phyloP scores from a whole-genome alignment of 1,140 invertebrate species.

The Rhynchophorus ferrugineus region DNA sequence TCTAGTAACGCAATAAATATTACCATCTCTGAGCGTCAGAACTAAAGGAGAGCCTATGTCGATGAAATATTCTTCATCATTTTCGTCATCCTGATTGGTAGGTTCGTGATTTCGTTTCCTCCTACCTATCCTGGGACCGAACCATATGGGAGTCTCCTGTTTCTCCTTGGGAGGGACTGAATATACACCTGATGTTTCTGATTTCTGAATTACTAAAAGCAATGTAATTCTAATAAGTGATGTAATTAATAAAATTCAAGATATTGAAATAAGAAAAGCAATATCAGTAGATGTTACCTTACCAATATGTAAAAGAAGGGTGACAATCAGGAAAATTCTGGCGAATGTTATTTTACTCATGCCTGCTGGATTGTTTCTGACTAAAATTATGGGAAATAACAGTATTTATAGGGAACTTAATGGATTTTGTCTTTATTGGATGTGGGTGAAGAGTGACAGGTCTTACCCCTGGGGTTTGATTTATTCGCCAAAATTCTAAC shows the following conservation, averaged over 20 bases:
- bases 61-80: slow-evolving; percentile 1
- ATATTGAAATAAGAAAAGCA: too few species aligned
- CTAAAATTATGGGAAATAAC: too few species aligned
- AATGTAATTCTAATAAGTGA: too few species aligned
- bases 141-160: slow-evolving; percentile 19
- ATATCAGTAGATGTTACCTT: too few species aligned
- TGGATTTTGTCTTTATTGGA: too few species aligned
- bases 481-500: too few species aligned
- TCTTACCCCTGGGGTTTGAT: too few species aligned
- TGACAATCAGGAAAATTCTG: not conserved
- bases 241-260: too few species aligned
- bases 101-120: slow-evolving; percentile 18
- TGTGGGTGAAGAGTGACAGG: too few species aligned
- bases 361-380: not conserved
- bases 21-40: slow-evolving; percentile 19
- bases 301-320: not conserved
- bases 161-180: slow-evolving; percentile 3
- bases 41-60: slow-evolving; percentile 14
- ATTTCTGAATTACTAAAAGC: not conserved
- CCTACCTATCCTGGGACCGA: slow-evolving; percentile 23
- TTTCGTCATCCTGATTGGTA: slow-evolving; percentile 6
- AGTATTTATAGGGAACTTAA: too few species aligned
- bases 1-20: too few species aligned
- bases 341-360: not conserved
- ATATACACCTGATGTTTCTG: not conserved